These are phyloP conservation scores for Holocentrus rufus DNA, from an alignment of 2,797 vertebrate species.

Conservation along the genomic window DNA sequence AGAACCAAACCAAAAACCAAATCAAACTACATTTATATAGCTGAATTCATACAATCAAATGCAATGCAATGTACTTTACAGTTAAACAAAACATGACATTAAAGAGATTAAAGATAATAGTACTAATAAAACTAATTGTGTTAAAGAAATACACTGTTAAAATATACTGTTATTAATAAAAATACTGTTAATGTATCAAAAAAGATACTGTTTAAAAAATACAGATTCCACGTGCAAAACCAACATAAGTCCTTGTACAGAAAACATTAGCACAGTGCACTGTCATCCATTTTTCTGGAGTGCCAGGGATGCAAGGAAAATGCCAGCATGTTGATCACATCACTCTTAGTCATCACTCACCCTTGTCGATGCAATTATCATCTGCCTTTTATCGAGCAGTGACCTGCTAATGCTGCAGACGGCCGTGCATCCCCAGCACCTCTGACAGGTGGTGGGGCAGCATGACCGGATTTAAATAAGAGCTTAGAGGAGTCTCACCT, in stretches of 20 bases:
- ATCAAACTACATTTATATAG: no score
- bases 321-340: background rate
- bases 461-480: slow-evolving; percentile 27
- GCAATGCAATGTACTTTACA: no score
- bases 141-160: no score
- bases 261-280: background rate
- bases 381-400: slow-evolving; percentile 35
- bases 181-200: background rate
- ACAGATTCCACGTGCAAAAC: background rate
- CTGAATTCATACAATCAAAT: no score
- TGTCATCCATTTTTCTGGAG: background rate
- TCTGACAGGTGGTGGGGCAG: slow-evolving; percentile 28
- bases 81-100: no score
- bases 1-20: background rate
- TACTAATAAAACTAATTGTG: no score
- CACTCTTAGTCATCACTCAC: slow-evolving; percentile 31
- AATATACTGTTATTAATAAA: no score
- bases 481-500: slow-evolving; percentile 29
- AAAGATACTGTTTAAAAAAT: background rate
- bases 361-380: slow-evolving; percentile 23
- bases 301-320: slow-evolving; percentile 20
- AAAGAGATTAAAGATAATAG: no score
- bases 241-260: background rate
- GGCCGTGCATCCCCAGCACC: slow-evolving; percentile 20
- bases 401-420: slow-evolving; percentile 45